Conservation (phyloP, 2,113 vertebrate genomes). For the Telmatochromis sp. region DNA sequence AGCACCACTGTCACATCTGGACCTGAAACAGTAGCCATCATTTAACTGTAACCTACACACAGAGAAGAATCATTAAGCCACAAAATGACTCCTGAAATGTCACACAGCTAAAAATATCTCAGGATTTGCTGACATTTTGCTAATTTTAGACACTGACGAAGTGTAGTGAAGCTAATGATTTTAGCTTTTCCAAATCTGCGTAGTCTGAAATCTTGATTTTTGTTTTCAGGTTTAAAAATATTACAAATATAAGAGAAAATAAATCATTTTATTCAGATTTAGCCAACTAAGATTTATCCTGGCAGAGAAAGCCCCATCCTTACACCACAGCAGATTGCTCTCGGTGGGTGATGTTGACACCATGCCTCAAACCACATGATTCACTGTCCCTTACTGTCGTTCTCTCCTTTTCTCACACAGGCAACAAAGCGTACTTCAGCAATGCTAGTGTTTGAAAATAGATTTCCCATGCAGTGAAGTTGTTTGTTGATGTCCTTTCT, state of each 20-base stretch:
- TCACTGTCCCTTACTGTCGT: background rate
- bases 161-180: background rate
- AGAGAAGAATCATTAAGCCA: background rate
- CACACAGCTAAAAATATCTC: background rate
- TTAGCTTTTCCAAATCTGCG: fast-evolving
- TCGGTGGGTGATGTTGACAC: background rate
- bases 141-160: background rate
- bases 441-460: background rate
- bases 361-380: background rate
- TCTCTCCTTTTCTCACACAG: background rate
- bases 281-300: background rate
- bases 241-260: background rate
- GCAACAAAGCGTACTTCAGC: background rate
- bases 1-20: background rate
- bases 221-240: background rate
- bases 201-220: background rate
- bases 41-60: background rate
- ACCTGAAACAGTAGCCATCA: background rate
- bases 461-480: background rate
- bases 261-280: background rate
- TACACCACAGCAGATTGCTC: constrained; percentile 8
- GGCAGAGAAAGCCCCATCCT: background rate
- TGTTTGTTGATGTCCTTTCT: background rate
- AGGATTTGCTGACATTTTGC: background rate
- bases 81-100: background rate